Base-by-base conservation (phyloP, 1,140 invertebrate genomes). In the Diabrotica undecimpunctata region DNA sequence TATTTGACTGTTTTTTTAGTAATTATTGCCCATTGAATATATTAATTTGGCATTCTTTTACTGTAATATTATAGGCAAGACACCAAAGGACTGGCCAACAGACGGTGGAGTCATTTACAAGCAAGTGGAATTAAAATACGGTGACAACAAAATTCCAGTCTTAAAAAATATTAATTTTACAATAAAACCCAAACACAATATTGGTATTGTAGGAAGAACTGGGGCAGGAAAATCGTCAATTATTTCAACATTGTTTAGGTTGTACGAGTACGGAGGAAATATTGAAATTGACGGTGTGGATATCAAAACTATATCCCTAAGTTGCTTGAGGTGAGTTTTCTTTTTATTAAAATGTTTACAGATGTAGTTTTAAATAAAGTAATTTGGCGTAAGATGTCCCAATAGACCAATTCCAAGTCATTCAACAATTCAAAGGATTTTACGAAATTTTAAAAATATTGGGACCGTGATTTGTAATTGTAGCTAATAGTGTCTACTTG, bases 181-280 rank as follows among this genome's bases (percentile, higher is more conserved):
- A 2, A 82, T 89, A 37, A 54, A 81, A 9, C 73, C 83, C 0
- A 78, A 74, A 61, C 84, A 88, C 76, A 89, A 88, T 79, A 80
- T 90, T 12, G 90, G 90, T 7, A 90, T 93, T 6, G 88, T 92
- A 9, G 90, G 92, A 1, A 81, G 89, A 66, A 93, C 90, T 13
- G 92, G 92, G 6, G 89, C 92, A 41, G 93, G 93, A 10, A 95
- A 94, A 74, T 90, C 89, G 0, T 92, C 91, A 0, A 81, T 94
- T 7, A 88, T 93, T 9, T 79, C 86, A 36, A 84, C 88, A 0
- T 75, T 93, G n/a, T 92, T 93, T 70, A 82, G 87, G 5, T 67
- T 87, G 2, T 83, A 84, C 4, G 59, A 80, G 6, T 55, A 80
- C 5, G 78, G 82, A 6, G 87, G 85, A 12, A 56, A 36, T 0